Conservation (phyloP, 2,797 vertebrate genomes). For the Sitta carolinensis region DNA sequence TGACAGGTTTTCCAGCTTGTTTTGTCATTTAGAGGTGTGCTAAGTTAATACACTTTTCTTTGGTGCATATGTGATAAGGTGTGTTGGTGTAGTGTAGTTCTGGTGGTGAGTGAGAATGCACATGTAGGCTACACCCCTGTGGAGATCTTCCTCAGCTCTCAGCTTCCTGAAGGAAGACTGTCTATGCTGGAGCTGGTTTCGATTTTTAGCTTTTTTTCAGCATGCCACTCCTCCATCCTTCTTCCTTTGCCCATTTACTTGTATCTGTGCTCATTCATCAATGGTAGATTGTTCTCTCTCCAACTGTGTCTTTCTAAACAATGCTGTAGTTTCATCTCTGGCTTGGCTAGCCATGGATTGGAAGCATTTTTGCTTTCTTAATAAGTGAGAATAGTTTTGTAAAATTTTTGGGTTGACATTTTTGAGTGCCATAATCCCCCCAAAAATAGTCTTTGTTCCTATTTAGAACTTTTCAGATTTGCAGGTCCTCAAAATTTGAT, state of each 20-base stretch:
- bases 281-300: not conserved
- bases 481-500: not conserved
- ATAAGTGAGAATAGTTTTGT: not conserved
- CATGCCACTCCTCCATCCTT: not conserved
- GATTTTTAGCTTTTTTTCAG: not conserved
- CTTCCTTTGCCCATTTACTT: not conserved
- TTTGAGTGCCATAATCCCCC: not conserved
- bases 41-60: not conserved
- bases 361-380: not conserved
- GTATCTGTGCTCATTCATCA: not conserved
- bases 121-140: rapidly evolving
- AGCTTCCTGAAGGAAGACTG: not conserved
- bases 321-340: not conserved
- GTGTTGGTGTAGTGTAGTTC: not conserved
- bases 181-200: not conserved
- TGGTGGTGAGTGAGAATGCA: not conserved
- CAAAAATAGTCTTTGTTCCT: not conserved
- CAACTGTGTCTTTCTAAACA: not conserved
- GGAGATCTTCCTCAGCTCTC: not conserved
- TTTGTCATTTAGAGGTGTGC: not conserved
- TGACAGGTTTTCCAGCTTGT: not conserved
- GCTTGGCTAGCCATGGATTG: not conserved
- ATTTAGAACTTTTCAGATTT: not conserved
- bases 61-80: not conserved
- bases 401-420: not conserved